A percentile compares a stretch with the other conserved stretches of the same genome.
These are phyloP conservation scores for Felis chaus DNA, from an alignment of 2,113 vertebrate species.

Conservation along the genomic window DNA sequence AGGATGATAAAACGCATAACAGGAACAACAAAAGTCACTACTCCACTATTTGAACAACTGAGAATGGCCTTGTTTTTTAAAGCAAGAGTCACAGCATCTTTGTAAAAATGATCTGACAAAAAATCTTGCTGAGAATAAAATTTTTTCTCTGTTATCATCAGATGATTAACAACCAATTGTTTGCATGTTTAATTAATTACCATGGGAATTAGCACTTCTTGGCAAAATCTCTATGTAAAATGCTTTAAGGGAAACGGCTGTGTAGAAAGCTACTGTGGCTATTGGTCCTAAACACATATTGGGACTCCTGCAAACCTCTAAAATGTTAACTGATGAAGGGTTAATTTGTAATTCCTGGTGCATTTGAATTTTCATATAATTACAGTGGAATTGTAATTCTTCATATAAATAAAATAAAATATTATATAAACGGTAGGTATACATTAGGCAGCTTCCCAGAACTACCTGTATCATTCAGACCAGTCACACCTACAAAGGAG, in stretches of 20 bases:
- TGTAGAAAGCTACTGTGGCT: not conserved
- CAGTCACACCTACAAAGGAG: not conserved
- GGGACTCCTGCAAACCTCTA: not conserved
- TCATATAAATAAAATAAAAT: not conserved
- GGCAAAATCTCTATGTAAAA: not conserved
- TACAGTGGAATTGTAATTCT: not conserved
- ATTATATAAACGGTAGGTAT: not conserved
- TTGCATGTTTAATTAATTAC: not conserved
- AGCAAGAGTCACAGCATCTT: not conserved
- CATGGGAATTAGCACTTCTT: not conserved
- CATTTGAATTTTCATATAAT: not conserved
- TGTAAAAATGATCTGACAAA: not conserved
- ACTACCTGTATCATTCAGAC: not conserved
- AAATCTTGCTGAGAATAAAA: not conserved
- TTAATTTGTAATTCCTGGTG: not conserved
- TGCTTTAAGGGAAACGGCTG: not conserved
- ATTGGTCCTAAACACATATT: not conserved
- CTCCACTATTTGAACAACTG: not conserved
- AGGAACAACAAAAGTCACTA: not conserved
- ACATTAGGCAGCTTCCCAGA: not conserved
- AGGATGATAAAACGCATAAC: not conserved
- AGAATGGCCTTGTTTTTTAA: not conserved
- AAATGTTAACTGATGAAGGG: not conserved
- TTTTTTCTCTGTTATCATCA: not conserved
- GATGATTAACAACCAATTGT: not conserved